Percentiles rank a stretch among this genome's conserved stretches.
Evolutionary conservation across 1,140 invertebrate species (phyloP).

Genomic region (Oryzaephilus surinamensis): DNA sequence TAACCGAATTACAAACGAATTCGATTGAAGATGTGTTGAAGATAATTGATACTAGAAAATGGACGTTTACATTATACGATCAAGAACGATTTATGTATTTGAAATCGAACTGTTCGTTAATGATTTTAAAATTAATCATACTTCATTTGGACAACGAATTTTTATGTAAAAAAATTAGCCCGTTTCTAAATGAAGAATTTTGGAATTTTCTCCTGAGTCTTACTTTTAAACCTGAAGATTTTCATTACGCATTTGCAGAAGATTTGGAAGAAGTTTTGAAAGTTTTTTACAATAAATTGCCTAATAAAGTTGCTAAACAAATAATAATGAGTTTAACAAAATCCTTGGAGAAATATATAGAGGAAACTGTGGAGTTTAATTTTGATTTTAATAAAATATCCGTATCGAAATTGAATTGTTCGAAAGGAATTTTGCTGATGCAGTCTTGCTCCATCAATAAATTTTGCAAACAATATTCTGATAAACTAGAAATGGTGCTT

Average conservation of each 20-base stretch:
- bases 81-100: slow-evolving; percentile 13
- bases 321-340: no score
- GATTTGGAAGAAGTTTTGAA: background rate
- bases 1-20: slow-evolving; percentile 13
- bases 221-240: slow-evolving; percentile 12
- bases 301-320: no score
- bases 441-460: background rate
- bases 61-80: slow-evolving; percentile 14
- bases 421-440: slow-evolving; percentile 9
- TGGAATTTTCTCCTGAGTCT: slow-evolving; percentile 15
- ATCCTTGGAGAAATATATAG: slow-evolving; percentile 9
- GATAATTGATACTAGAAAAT: slow-evolving; percentile 7
- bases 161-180: slow-evolving; percentile 2
- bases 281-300: no score
- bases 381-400: background rate
- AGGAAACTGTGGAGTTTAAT: no score
- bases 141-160: slow-evolving; percentile 9
- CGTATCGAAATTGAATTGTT: slow-evolving; percentile 13
- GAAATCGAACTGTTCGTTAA: slow-evolving; percentile 11
- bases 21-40: slow-evolving; percentile 10
- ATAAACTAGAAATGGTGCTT: background rate
- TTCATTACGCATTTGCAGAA: slow-evolving; percentile 1
- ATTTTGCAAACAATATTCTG: background rate
- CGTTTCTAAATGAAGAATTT: slow-evolving; percentile 12
- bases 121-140: slow-evolving; percentile 15